These are phyloP conservation scores for Cyphomyrus discorhynchus DNA, from an alignment of 2,113 vertebrate genomes.

Conservation along the genomic window DNA sequence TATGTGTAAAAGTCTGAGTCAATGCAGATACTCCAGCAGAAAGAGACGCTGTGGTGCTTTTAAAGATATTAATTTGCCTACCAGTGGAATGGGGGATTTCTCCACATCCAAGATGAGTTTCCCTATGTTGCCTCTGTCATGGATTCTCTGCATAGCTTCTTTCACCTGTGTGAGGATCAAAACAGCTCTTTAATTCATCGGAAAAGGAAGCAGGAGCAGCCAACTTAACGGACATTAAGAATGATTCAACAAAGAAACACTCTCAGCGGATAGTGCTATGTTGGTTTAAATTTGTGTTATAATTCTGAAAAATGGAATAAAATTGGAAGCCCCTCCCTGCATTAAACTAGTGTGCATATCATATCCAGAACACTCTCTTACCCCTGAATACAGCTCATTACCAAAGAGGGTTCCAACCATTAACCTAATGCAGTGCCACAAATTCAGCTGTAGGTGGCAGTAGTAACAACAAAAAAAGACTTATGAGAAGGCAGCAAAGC, in stretches of 20 bases:
- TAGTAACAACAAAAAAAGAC: conserved; percentile 15
- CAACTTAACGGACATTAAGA: background rate
- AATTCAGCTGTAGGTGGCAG: conserved; percentile 34
- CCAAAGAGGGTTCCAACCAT: background rate
- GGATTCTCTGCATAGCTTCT: conserved; percentile 98
- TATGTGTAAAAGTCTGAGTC: background rate
- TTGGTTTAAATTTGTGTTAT: background rate
- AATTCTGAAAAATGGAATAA: background rate
- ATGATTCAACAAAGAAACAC: background rate
- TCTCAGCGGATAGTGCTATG: background rate
- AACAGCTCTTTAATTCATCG: background rate
- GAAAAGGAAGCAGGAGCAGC: background rate
- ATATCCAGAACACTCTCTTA: background rate
- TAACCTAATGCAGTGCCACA: conserved; percentile 9
- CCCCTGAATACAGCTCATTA: background rate
- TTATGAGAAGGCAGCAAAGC: background rate
- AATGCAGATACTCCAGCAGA: background rate
- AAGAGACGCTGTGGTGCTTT: background rate
- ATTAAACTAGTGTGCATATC: background rate
- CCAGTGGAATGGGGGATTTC: conserved; percentile 91
- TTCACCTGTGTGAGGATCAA: conserved; percentile 73
- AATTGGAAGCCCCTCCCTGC: background rate
- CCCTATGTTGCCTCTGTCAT: conserved; percentile 95
- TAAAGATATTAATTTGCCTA: conserved; percentile 46
- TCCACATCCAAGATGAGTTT: conserved; percentile 96